Evolutionary conservation across 92 coral and sea anemone species (phyloP).

Genomic region (Parazoanthus swiftii): DNA sequence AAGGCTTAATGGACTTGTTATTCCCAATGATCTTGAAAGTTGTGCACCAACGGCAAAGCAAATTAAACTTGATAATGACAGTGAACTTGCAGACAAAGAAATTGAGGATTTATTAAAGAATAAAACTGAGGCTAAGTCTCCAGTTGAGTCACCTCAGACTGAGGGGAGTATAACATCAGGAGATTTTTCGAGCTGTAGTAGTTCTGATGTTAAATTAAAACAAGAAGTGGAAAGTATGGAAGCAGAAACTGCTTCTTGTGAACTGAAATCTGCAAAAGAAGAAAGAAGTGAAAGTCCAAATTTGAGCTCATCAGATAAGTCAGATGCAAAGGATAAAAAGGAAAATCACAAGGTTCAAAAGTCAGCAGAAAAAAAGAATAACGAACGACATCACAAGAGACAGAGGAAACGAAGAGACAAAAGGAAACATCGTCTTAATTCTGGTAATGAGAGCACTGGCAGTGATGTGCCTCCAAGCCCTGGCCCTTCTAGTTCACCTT

Average conservation of each 20-base stretch:
- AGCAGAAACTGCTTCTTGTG: constrained; percentile 32
- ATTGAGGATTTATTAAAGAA: constrained; percentile 54
- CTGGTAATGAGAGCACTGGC: constrained; percentile 85
- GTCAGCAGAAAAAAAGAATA: constrained; percentile 69
- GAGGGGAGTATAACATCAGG: constrained; percentile 73
- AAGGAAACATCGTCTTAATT: constrained; percentile 76
- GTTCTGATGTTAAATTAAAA: constrained; percentile 26
- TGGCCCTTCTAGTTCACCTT: constrained; percentile 54
- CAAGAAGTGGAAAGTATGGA: background rate
- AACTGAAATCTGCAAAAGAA: constrained; percentile 31
- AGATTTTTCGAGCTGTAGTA: constrained; percentile 29
- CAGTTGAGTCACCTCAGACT: constrained; percentile 64
- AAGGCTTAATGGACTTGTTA: constrained; percentile 38
- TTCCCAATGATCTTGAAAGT: constrained; percentile 47
- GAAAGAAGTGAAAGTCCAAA: constrained; percentile 47
- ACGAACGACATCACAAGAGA: constrained; percentile 69
- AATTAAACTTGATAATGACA: constrained; percentile 73
- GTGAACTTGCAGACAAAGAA: constrained; percentile 57
- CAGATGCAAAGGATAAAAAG: constrained; percentile 43
- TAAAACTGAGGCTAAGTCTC: constrained; percentile 47
- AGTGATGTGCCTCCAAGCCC: constrained; percentile 86
- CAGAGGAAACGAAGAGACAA: constrained; percentile 72
- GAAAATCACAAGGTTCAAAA: constrained; percentile 46
- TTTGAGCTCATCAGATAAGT: constrained; percentile 55
- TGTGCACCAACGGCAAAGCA: constrained; percentile 62